phyloP scores from a whole-genome alignment of 2,888 invertebrate genomes.

The Pachycephus smyrnensis region DNA sequence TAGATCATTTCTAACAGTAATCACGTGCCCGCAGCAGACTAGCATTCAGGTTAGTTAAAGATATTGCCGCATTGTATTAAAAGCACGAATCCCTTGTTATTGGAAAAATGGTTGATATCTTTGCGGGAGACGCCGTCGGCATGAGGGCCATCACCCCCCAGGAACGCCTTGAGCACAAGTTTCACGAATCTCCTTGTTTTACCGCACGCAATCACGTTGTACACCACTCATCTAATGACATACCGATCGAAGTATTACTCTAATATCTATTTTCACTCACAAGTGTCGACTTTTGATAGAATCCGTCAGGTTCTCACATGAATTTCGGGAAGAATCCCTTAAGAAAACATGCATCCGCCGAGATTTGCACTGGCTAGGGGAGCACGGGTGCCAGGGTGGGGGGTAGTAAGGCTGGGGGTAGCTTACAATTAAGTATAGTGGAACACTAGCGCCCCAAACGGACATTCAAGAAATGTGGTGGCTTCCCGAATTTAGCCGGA shows the following conservation, averaged over 20 bases:
- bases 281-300: conserved; percentile 30
- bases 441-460: conserved; percentile 36
- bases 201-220: conserved; percentile 22
- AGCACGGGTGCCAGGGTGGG: conserved; percentile 51
- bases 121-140: conserved; percentile 58
- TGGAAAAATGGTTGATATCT: conserved; percentile 47
- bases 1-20: conserved; percentile 44
- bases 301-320: conserved; percentile 50
- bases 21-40: conserved; percentile 52
- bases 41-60: conserved; percentile 53
- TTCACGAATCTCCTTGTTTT: conserved; percentile 49
- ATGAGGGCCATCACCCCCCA: conserved; percentile 61
- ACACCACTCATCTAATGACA: conserved; percentile 11
- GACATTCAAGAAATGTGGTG: background rate
- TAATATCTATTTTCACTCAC: conserved; percentile 46
- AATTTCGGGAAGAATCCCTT: conserved; percentile 59
- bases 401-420: conserved; percentile 55
- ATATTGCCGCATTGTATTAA: conserved; percentile 29
- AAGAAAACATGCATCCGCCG: conserved; percentile 65
- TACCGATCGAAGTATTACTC: background rate
- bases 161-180: conserved; percentile 56
- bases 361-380: conserved; percentile 65
- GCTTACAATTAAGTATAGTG: conserved; percentile 28
- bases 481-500: background rate
- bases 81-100: conserved; percentile 31